phyloP scores from a whole-genome alignment of 2,888 invertebrate genomes.

The Scelioninae gen. 2 region DNA sequence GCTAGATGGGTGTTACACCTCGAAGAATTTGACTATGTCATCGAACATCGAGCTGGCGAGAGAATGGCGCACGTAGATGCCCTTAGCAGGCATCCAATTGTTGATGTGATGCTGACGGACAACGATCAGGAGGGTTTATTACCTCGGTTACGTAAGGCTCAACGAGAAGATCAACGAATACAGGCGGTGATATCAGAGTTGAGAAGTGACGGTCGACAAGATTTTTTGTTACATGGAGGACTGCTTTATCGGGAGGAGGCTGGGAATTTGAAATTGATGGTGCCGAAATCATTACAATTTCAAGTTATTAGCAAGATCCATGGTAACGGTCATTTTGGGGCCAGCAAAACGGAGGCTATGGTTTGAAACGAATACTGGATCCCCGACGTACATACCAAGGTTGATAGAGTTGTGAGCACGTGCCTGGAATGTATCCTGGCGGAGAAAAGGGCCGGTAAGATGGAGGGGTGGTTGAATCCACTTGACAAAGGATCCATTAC shows the following conservation, averaged over 20 bases:
- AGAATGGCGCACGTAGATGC: neutral
- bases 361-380: neutral
- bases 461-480: conserved; percentile 8
- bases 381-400: neutral
- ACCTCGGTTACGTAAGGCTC: neutral
- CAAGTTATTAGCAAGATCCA: neutral
- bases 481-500: conserved; percentile 3
- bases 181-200: too few species aligned
- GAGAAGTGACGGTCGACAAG: too few species aligned
- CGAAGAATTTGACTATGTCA: conserved; percentile 15
- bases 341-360: neutral
- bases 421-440: neutral
- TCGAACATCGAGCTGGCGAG: neutral
- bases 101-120: neutral
- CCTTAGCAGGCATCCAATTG: neutral
- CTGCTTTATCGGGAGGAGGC: too few species aligned
- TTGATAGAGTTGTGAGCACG: neutral
- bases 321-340: neutral
- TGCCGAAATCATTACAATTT: neutral
- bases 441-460: neutral
- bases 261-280: neutral
- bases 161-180: neutral
- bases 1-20: conserved; percentile 2
- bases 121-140: neutral
- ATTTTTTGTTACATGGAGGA: too few species aligned